These are phyloP conservation scores for Drosophila pallidifrons DNA, from an alignment of 1,140 invertebrate species.

Conservation along the genomic window DNA sequence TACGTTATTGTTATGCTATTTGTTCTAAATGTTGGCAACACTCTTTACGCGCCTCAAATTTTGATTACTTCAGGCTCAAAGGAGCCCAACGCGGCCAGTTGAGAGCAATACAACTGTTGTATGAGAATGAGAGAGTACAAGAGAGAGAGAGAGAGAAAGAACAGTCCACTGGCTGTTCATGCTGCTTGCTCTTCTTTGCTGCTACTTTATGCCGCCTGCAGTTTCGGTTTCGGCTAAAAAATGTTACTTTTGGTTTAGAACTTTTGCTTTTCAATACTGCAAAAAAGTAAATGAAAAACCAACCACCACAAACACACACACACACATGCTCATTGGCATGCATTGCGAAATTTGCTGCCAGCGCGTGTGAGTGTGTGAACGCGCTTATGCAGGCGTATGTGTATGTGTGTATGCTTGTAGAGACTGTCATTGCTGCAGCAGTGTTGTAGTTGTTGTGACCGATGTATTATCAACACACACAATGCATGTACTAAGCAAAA, in stretches of 20 bases:
- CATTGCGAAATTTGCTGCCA: conserved; percentile 72
- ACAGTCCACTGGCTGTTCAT: conserved; percentile 26
- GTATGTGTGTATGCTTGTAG: conserved; percentile 6
- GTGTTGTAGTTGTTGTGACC: conserved; percentile 6
- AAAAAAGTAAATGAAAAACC: conserved; percentile 38
- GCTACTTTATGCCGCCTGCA: conserved; percentile 46
- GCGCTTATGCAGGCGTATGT: neutral
- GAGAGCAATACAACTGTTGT: neutral
- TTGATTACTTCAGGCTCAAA: conserved; percentile 65
- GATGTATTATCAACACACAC: conserved; percentile 45
- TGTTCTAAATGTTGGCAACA: conserved; percentile 32
- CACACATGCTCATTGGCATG: conserved; percentile 42
- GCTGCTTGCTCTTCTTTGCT: conserved; percentile 28
- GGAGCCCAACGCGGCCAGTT: conserved; percentile 21
- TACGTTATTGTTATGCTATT: neutral
- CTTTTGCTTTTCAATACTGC: conserved; percentile 73
- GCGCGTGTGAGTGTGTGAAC: conserved; percentile 34
- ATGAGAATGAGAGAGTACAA: conserved; percentile 8
- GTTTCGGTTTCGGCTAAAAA: conserved; percentile 47
- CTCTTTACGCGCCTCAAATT: conserved; percentile 36
- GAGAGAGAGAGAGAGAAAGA: conserved; percentile 32
- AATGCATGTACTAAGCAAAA: conserved; percentile 24
- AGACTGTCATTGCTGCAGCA: conserved; percentile 27
- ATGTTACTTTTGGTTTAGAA: conserved; percentile 59
- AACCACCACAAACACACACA: conserved; percentile 61